Evolutionary conservation across 2,113 vertebrate genomes (phyloP).

Genomic region (Triplophysa dalaica): DNA sequence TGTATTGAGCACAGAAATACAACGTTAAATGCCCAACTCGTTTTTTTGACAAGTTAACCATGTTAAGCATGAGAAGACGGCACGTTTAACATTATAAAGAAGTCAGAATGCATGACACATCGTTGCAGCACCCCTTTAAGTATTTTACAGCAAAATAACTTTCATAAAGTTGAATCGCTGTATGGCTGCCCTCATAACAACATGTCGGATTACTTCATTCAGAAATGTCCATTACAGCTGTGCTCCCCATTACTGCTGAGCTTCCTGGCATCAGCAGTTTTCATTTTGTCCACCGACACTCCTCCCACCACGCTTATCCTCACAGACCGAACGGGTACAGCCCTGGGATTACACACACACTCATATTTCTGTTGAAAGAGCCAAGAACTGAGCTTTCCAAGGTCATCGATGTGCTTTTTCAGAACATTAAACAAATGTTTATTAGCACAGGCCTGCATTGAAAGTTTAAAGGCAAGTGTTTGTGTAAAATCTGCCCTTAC

Average conservation of each 20-base stretch:
- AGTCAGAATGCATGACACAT: too few species aligned
- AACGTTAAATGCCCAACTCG: too few species aligned
- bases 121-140: too few species aligned
- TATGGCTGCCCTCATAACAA: not conserved
- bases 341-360: conserved; percentile 15
- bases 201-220: conserved; percentile 42
- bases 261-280: conserved; percentile 47
- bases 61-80: too few species aligned
- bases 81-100: too few species aligned
- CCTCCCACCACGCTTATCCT: not conserved
- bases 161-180: not conserved
- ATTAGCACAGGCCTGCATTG: not conserved
- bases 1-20: too few species aligned
- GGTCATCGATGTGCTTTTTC: not conserved
- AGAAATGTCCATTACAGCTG: not conserved
- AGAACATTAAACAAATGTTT: not conserved
- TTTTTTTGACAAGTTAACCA: too few species aligned
- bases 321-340: conserved; percentile 4
- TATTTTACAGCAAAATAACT: not conserved
- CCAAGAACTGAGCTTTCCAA: conserved; percentile 12
- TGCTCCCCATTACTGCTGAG: conserved; percentile 15
- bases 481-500: not conserved
- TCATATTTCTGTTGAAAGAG: conserved; percentile 4
- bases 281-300: conserved; percentile 14
- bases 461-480: not conserved